These are phyloP conservation scores for Panthera uncia DNA, from an alignment of 2,113 vertebrate genomes.

Conservation along the genomic window DNA sequence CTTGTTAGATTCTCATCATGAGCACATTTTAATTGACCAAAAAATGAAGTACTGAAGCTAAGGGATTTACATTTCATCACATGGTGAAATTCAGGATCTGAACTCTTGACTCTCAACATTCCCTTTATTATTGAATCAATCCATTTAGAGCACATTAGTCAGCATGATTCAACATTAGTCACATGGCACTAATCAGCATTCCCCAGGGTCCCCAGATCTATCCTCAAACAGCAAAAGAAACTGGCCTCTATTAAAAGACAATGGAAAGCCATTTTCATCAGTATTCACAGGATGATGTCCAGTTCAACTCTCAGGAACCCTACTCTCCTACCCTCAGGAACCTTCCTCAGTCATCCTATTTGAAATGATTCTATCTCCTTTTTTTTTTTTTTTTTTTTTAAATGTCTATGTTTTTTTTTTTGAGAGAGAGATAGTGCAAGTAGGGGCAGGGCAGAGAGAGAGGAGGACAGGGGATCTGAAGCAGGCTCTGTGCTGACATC, in stretches of 20 bases:
- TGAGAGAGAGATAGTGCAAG: too few relatives aligned
- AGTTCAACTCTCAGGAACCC: neutral
- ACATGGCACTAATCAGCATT: slow-evolving; percentile 67
- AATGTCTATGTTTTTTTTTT: too few relatives aligned
- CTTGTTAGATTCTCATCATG: slow-evolving; percentile 12
- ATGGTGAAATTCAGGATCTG: slow-evolving; percentile 55
- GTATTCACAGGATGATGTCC: neutral
- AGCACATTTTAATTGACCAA: slow-evolving; percentile 51
- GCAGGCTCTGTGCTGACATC: too few relatives aligned
- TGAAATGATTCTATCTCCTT: neutral
- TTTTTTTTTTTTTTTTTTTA: neutral
- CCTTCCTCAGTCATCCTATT: neutral
- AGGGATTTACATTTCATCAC: slow-evolving; percentile 53
- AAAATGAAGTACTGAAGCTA: neutral
- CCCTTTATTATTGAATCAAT: slow-evolving; percentile 64
- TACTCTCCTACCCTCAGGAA: neutral
- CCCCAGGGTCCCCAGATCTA: slow-evolving; percentile 17
- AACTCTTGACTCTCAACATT: slow-evolving; percentile 67
- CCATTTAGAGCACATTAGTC: slow-evolving; percentile 76
- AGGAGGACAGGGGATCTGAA: too few relatives aligned
- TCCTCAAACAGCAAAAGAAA: slow-evolving; percentile 58
- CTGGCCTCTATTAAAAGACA: slow-evolving; percentile 46
- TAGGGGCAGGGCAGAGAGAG: too few relatives aligned
- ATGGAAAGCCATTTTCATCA: slow-evolving; percentile 1
- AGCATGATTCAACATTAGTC: slow-evolving; percentile 67